Evolutionary conservation across 2,888 invertebrate genomes (phyloP).

Genomic region (Himalopsyche anomala): DNA sequence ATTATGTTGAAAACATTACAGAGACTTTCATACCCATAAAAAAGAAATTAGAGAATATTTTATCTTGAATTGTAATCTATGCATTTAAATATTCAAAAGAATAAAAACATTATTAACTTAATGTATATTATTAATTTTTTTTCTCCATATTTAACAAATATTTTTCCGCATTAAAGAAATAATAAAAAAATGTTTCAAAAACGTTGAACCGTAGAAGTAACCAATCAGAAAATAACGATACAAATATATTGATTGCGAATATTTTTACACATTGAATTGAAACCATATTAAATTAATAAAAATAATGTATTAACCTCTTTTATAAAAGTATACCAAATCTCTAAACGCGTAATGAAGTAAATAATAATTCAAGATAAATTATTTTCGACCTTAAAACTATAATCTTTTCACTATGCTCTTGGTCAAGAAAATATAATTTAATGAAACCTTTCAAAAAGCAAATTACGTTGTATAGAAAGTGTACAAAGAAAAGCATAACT

Average conservation of each 20-base stretch:
- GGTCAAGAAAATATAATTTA: conserved; percentile 4
- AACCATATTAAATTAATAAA: neutral
- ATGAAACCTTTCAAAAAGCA: conserved; percentile 26
- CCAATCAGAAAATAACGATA: too few species aligned
- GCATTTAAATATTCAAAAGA: too few species aligned
- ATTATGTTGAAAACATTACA: too few species aligned
- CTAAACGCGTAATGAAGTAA: neutral
- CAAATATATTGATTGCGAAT: neutral
- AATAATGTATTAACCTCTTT: neutral
- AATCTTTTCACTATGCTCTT: neutral
- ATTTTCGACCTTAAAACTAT: neutral
- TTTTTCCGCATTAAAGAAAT: too few species aligned
- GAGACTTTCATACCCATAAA: too few species aligned
- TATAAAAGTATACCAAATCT: neutral
- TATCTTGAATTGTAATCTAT: too few species aligned
- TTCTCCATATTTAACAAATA: too few species aligned
- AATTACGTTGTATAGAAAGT: neutral
- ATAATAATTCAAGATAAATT: neutral
- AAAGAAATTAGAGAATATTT: too few species aligned
- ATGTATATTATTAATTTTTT: too few species aligned
- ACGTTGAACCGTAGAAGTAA: too few species aligned
- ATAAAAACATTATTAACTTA: too few species aligned
- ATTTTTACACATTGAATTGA: neutral
- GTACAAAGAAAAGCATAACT: conserved; percentile 5
- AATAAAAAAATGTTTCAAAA: too few species aligned